phyloP scores from a whole-genome alignment of 2,113 vertebrate species.

The Tapirus terrestris region DNA sequence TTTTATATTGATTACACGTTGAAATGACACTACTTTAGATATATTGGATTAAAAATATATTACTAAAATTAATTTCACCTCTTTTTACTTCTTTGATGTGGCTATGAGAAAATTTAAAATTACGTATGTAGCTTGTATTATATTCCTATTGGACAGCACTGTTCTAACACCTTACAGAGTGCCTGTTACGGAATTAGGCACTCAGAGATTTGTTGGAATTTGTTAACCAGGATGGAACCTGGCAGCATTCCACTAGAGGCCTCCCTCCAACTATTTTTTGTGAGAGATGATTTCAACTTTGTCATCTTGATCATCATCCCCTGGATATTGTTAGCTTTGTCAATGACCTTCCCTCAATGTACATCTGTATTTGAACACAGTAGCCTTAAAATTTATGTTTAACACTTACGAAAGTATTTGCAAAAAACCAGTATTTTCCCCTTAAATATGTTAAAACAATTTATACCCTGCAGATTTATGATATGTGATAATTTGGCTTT shows the following conservation, averaged over 20 bases:
- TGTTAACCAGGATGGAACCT: neutral
- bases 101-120: neutral
- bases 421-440: neutral
- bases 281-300: neutral
- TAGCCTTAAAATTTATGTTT: constrained; percentile 25
- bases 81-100: neutral
- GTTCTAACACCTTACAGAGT: neutral
- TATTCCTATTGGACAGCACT: neutral
- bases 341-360: neutral
- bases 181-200: neutral
- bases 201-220: neutral
- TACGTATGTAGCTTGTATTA: neutral
- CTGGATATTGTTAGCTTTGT: neutral
- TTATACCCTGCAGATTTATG: neutral
- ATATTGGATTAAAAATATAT: neutral
- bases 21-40: constrained; percentile 25
- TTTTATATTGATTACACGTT: constrained; percentile 19
- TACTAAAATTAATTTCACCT: neutral
- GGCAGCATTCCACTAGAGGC: constrained; percentile 64
- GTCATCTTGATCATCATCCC: neutral
- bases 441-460: neutral
- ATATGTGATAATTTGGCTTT: constrained; percentile 13
- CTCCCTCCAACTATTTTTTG: constrained; percentile 50
- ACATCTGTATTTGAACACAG: constrained; percentile 11
- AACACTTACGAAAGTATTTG: neutral